Evolutionary conservation across 2,797 vertebrate genomes (phyloP).

Genomic region (Sternarchorhynchus goeldii): DNA sequence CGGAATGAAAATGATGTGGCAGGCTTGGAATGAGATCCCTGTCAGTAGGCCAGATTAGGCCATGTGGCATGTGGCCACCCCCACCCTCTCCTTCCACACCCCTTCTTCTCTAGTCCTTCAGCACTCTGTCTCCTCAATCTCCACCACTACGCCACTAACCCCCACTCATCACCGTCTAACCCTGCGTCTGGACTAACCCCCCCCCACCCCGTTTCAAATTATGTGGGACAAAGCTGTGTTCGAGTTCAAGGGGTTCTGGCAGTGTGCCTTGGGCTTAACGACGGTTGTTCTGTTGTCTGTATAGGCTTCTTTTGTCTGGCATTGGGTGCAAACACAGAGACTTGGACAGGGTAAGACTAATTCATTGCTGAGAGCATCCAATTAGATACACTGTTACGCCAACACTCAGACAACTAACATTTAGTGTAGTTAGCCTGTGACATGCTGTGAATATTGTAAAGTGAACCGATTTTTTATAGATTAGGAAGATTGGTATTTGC

Average conservation of each 20-base stretch:
- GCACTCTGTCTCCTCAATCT: conserved; percentile 13
- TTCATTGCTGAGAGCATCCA: too few relatives aligned
- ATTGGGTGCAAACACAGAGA: neutral
- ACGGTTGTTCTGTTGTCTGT: neutral
- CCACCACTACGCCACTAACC: neutral
- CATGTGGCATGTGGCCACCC: conserved; percentile 29
- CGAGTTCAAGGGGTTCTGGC: conserved; percentile 10
- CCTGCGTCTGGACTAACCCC: conserved; percentile 44
- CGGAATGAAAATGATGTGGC: conserved; percentile 10
- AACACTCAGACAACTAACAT: too few relatives aligned
- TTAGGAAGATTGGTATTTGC: neutral
- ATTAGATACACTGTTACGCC: too few relatives aligned
- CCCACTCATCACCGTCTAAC: conserved; percentile 32
- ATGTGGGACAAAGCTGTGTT: conserved; percentile 34
- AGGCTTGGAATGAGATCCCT: conserved; percentile 11
- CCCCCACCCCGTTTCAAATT: neutral
- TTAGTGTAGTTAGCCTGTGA: neutral
- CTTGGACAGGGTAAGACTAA: too few relatives aligned
- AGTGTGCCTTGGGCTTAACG: conserved; percentile 2
- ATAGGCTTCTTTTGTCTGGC: neutral
- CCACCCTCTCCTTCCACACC: neutral
- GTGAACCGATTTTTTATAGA: neutral
- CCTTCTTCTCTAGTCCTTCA: conserved; percentile 23
- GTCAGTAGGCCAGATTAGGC: conserved; percentile 20
- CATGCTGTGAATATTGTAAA: neutral